Evolutionary conservation across 2,113 vertebrate genomes (phyloP).

Genomic region (Oxyruncus cristatus): DNA sequence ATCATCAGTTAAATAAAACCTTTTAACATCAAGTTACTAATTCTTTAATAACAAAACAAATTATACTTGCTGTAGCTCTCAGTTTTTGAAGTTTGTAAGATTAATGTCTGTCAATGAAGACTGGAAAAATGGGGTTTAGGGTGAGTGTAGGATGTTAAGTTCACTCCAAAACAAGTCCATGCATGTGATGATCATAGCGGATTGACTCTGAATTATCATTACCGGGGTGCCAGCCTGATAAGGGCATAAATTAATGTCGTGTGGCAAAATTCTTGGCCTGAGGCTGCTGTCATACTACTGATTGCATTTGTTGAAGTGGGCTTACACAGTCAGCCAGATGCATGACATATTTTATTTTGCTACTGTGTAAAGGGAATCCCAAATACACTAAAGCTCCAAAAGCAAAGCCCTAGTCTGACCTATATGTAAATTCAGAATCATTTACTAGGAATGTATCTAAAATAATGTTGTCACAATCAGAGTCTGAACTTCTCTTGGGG

Average conservation of each 20-base stretch:
- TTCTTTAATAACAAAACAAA: not conserved
- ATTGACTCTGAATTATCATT: not conserved
- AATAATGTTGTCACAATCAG: not conserved
- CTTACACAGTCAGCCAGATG: not conserved
- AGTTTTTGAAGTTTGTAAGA: not conserved
- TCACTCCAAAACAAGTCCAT: not conserved
- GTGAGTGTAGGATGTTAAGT: not conserved
- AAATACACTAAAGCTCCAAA: not conserved
- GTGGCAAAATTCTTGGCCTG: not conserved
- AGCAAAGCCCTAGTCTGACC: not conserved
- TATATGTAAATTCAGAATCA: not conserved
- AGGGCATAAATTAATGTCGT: not conserved
- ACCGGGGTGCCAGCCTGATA: not conserved
- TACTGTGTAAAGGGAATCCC: not conserved
- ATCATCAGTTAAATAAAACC: not conserved
- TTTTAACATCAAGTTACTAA: not conserved
- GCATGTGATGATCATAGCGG: not conserved
- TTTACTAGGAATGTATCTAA: not conserved
- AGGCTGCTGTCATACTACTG: not conserved
- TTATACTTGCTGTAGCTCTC: not conserved
- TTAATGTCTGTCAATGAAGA: not conserved
- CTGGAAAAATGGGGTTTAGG: not conserved
- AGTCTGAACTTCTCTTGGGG: not conserved
- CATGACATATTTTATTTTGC: not conserved
- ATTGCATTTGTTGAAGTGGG: not conserved